Base-by-base conservation (phyloP, 2,113 vertebrate species). In the Heterotis niloticus region DNA sequence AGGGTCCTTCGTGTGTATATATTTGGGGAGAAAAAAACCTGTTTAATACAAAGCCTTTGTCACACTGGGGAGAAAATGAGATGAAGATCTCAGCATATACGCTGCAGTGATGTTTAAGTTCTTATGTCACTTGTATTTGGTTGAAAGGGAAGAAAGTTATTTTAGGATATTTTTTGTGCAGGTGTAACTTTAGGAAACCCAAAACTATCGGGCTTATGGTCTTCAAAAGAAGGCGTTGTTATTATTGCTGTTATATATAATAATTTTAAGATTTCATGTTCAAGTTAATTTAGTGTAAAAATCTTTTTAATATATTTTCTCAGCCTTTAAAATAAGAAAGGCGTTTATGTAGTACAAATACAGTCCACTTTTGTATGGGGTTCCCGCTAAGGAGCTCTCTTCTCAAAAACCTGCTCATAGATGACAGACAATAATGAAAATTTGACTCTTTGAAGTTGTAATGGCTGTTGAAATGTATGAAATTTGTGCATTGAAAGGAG, bases 381-480 rank as follows among this genome's bases (percentile, higher is more conserved):
- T 93, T 94, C 91, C 93, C 89, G 91, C 93, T 92, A 93, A 94
- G 70, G 66, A 92, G 93, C 91, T 92, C 91, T 89, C 90, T 95
- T 95, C 93, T 94, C 94, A 94, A 95, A 94, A 95, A 95, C 93
- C 44, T 94, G 92, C 90, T 81, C 87, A 93, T 93, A 94, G 95
- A 96, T 95, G 94, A 97, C 83, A 90, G 95, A 96, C 95, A 95
- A 95, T 96, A 94, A 96, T 96, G 95, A 96, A 96, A 96, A 96
- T 95, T 94, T 95, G 94, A 96, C 96, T 96, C 96, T 97, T 96
- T 97, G 95, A 98, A 98, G 95, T 96, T 92, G 92, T 96, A 97
- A 96, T 95, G 93, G 94, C 95, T 92, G 95, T 96, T 98, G 96
- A 98, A 95, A 96, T 91, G 95, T 97, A 95, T 97, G 95, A 96